A percentile compares a stretch with the other conserved stretches of the same genome.
phyloP scores from a whole-genome alignment of 2,888 invertebrate genomes.

The Hirudinaria manillensis region DNA sequence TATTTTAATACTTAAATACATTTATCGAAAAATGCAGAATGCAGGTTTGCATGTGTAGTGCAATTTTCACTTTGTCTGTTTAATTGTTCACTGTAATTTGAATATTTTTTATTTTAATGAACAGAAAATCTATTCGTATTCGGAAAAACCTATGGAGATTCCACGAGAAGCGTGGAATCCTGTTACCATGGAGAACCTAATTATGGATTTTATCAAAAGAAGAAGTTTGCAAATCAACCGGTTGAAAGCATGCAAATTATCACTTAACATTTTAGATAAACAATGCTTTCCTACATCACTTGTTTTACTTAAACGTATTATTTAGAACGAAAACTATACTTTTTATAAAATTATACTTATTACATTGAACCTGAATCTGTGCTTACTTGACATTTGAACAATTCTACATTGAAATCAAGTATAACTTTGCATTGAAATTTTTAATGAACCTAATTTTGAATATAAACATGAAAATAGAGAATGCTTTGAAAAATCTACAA shows the following conservation, averaged over 20 bases:
- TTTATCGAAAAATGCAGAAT: background rate
- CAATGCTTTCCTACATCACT: too few species aligned
- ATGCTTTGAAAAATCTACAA: too few species aligned
- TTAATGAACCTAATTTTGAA: too few species aligned
- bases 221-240: constrained; percentile 7
- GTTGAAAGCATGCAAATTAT: constrained; percentile 11
- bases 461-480: too few species aligned
- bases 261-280: background rate
- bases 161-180: constrained; percentile 50
- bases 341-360: too few species aligned
- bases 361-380: too few species aligned
- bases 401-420: too few species aligned
- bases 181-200: constrained; percentile 46
- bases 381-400: too few species aligned
- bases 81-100: background rate
- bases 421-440: too few species aligned
- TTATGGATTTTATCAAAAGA: constrained; percentile 40
- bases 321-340: too few species aligned
- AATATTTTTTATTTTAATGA: background rate
- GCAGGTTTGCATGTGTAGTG: too few species aligned
- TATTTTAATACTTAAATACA: background rate
- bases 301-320: too few species aligned
- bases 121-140: constrained; percentile 50
- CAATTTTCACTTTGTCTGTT: background rate
- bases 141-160: constrained; percentile 54